Percentiles rank a stretch among this genome's conserved stretches.
phyloP scores from a whole-genome alignment of 2,888 invertebrate species.

The Stenurella melanura region DNA sequence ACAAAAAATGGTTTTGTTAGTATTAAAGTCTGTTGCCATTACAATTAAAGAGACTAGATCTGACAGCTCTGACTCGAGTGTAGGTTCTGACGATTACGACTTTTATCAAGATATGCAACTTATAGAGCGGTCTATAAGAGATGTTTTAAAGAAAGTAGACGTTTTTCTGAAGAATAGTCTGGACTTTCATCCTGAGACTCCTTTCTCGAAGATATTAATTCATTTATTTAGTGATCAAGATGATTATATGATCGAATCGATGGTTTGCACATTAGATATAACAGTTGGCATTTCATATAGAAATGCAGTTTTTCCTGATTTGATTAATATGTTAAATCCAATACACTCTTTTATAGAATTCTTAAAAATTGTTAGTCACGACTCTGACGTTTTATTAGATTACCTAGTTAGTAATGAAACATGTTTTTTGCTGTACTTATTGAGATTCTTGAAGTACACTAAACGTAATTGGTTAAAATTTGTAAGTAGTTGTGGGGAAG shows the following conservation, averaged over 20 bases:
- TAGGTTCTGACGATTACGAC: conserved; percentile 89
- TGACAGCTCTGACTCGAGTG: conserved; percentile 87
- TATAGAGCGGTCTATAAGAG: conserved; percentile 89
- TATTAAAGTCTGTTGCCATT: conserved; percentile 91
- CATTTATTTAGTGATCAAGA: conserved; percentile 93
- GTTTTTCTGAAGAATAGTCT: conserved; percentile 86
- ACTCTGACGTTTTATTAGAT: conserved; percentile 87
- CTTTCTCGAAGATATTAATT: conserved; percentile 90
- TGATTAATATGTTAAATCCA: conserved; percentile 89
- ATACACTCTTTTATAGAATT: conserved; percentile 92
- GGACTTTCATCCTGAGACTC: conserved; percentile 91
- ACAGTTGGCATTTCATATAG: conserved; percentile 89
- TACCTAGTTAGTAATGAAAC: conserved; percentile 93
- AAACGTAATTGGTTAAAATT: conserved; percentile 90
- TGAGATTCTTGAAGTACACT: conserved; percentile 89
- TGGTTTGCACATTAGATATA: conserved; percentile 93
- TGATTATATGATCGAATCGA: conserved; percentile 92
- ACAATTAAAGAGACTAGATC: conserved; percentile 93
- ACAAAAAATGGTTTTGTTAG: conserved; percentile 90
- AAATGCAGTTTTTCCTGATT: conserved; percentile 86
- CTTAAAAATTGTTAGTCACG: conserved; percentile 87
- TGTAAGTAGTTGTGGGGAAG: conserved; percentile 83
- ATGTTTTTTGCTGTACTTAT: conserved; percentile 89
- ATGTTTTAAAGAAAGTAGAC: conserved; percentile 88
- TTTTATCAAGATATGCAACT: conserved; percentile 92